Base-by-base conservation (phyloP, 2,797 vertebrate genomes). In the Corythornis leucogaster region DNA sequence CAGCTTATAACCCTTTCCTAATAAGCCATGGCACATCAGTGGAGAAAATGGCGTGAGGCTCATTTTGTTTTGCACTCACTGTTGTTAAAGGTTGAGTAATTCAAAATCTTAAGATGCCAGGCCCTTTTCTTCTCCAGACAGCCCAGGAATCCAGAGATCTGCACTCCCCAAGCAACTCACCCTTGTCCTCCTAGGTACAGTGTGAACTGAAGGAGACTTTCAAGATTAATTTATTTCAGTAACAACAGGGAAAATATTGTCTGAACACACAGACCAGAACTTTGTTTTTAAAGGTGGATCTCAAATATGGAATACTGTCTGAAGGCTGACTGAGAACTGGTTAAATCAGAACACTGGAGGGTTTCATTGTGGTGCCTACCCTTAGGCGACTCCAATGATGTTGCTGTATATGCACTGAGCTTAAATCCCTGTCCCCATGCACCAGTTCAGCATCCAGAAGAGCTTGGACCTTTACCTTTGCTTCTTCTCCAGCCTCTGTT, bases 1-100 rank as follows among this genome's bases (percentile, higher is more conserved):
- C 96, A 95, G 96, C 96, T 96, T 96, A 96, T 89, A 96, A 96
- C 85, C 95, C 85, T 58, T 82, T 95, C 92, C 93, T 97, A 96
- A 97, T 97, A 96, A 97, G 94, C 91, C 82, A 43, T 92, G 93
- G 91, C 94, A 96, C 92, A 80, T 95, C 92, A 89, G 79, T 54
- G 80, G 92, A 95, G 85, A 80, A 95, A 92, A 95, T 94, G 91
- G 90, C 74, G 9, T 94, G 92, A 79, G 73, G 86, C 90, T 93
- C 8, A 1, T 89, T 96, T 96, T 95, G 92, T 89, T 96, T 95
- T 96, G 93, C 84, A 74, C 92, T 92, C 79, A 28, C 70, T 92
- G 84, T 70, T 91, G 50, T 81, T 95, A 96, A 93, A 95, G 87
- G 78, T 70, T 90, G 83, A 87, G 82, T 91, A 85, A 61, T 79